phyloP scores from a whole-genome alignment of 2,888 invertebrate species.

The Oasisia sp. region DNA sequence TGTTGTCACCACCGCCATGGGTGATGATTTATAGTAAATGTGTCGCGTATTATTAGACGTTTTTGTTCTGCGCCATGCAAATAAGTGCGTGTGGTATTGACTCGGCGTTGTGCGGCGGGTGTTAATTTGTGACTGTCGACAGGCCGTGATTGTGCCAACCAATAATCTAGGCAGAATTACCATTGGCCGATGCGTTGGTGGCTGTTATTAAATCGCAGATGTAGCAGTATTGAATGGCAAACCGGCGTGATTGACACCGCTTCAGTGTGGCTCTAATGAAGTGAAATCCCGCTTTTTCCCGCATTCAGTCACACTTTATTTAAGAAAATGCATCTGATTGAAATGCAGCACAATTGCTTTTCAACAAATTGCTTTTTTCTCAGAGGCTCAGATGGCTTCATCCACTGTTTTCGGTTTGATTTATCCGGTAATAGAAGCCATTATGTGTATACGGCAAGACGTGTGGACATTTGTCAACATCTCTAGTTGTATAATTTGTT shows the following conservation, averaged over 20 bases:
- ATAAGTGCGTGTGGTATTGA: constrained; percentile 6
- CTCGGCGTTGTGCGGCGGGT: neutral
- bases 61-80: constrained; percentile 12
- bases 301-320: constrained; percentile 1
- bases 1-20: neutral
- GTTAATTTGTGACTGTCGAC: neutral
- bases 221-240: neutral
- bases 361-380: too few relatives aligned
- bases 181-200: neutral
- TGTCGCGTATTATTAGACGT: neutral
- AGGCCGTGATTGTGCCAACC: neutral
- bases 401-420: too few relatives aligned
- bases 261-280: neutral
- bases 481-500: too few relatives aligned
- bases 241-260: neutral
- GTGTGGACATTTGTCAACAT: too few relatives aligned
- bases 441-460: too few relatives aligned
- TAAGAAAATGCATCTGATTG: neutral
- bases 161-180: constrained; percentile 8
- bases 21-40: constrained; percentile 1
- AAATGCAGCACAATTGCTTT: neutral
- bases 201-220: neutral
- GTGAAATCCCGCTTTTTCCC: neutral
- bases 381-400: too few relatives aligned
- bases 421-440: too few relatives aligned